Evolutionary conservation across 2,797 vertebrate genomes (phyloP).

Genomic region (Spondyliosoma cantharus): DNA sequence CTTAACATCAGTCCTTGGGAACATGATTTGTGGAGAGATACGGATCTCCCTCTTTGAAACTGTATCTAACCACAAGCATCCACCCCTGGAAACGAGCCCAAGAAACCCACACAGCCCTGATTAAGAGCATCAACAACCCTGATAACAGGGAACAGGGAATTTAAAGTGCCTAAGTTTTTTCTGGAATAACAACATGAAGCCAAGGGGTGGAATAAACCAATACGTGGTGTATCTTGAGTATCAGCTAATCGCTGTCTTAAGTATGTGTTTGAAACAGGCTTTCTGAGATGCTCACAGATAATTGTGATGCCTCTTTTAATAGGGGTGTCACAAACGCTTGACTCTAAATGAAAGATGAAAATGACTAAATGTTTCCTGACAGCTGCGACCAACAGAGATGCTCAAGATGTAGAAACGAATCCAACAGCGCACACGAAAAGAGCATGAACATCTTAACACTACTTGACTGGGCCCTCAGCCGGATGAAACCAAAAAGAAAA

Average conservation of each 20-base stretch:
- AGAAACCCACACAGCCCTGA: slow-evolving; percentile 21
- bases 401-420: neutral
- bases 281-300: neutral
- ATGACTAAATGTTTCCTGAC: neutral
- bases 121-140: slow-evolving; percentile 33
- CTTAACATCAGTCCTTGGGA: neutral
- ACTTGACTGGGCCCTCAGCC: neutral
- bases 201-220: neutral
- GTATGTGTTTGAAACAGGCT: neutral
- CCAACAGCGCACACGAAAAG: neutral
- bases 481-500: neutral
- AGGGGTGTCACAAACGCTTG: too few relatives aligned
- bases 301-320: neutral
- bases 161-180: slow-evolving; percentile 26
- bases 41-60: slow-evolving; percentile 39
- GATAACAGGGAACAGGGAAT: slow-evolving; percentile 9
- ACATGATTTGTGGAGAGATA: slow-evolving; percentile 32
- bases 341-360: neutral
- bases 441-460: neutral
- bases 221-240: neutral
- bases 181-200: neutral
- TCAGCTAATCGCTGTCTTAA: neutral
- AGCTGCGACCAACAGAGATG: neutral
- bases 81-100: slow-evolving; percentile 34
- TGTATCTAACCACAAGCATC: slow-evolving; percentile 11